These are phyloP conservation scores for Colinus virginianus DNA, from an alignment of 2,113 vertebrate genomes.

Conservation along the genomic window DNA sequence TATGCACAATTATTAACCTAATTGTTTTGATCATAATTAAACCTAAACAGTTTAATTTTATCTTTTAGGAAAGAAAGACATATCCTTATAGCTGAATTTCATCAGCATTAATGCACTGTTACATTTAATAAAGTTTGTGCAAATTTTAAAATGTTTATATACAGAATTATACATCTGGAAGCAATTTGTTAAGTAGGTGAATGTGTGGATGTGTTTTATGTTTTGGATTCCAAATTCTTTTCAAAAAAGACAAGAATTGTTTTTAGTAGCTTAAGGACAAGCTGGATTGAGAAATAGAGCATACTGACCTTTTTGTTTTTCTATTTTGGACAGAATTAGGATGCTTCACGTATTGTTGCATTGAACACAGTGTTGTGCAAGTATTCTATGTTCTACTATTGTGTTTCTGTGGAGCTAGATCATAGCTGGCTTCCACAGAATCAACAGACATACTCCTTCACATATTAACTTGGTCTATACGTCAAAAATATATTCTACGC, in stretches of 20 bases:
- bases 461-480: neutral
- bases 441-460: neutral
- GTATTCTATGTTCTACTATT: neutral
- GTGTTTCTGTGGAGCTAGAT: neutral
- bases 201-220: neutral
- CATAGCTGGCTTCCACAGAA: neutral
- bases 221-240: neutral
- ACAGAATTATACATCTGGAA: neutral
- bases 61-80: neutral
- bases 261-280: neutral
- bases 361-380: neutral
- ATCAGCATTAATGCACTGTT: neutral
- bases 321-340: neutral
- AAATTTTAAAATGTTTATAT: neutral
- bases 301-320: neutral
- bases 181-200: neutral
- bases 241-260: neutral
- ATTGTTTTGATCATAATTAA: neutral
- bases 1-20: neutral
- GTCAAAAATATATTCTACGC: neutral
- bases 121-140: neutral
- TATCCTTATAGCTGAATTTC: neutral
- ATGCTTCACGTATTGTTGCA: neutral
- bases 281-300: neutral
- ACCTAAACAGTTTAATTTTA: neutral